Base-by-base conservation (phyloP, 1,140 invertebrate genomes). In the Drosophila watanabei region DNA sequence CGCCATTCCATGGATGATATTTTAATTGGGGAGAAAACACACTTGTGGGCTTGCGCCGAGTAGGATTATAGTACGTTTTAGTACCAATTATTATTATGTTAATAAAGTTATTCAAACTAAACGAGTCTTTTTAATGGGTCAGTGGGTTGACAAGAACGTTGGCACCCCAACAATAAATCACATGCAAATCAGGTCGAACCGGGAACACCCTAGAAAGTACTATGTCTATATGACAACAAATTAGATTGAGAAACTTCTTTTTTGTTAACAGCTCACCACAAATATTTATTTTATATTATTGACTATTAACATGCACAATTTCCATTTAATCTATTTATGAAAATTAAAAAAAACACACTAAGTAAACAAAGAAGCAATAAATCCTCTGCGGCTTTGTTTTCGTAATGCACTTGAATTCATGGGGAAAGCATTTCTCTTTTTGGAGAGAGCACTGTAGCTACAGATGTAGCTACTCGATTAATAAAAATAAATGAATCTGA, bases 11-110 rank as follows among this genome's bases (percentile, higher is more conserved):
- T 24, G 39, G 10, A 59, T 37, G 9, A 20, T 49, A 33, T 18
- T 35, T 43, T 30, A 73, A 10, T 28, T 57, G 14, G 6, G 5
- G 5, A 37, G 41, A 37, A 30, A 39, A 48, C 11, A 41, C 45
- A 41, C 24, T 33, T 49, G 16, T 41, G 68, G 33, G 16, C 62
- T 64, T 32, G 20, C 24, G 30, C n/a, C 18, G 13, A 32, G 28
- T 66, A 52, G 62, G 16, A 11, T 13, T n/a, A 18, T 39, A 61
- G 71, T 73, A 73, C 71, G 71, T 73, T 73, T 73, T 73, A 73
- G 71, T 73, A 73, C 71, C 70, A 45, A 43, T 51, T 41, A 24
- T n/a, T 18, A 61, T 30, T 73, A 49, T 52, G 45, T 32, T 8
- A 73, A 73, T 73, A 73, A 72, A 73, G 10, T 51, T 14, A 73